phyloP scores from a whole-genome alignment of 2,797 vertebrate genomes.

The Cetoscarus ocellatus region DNA sequence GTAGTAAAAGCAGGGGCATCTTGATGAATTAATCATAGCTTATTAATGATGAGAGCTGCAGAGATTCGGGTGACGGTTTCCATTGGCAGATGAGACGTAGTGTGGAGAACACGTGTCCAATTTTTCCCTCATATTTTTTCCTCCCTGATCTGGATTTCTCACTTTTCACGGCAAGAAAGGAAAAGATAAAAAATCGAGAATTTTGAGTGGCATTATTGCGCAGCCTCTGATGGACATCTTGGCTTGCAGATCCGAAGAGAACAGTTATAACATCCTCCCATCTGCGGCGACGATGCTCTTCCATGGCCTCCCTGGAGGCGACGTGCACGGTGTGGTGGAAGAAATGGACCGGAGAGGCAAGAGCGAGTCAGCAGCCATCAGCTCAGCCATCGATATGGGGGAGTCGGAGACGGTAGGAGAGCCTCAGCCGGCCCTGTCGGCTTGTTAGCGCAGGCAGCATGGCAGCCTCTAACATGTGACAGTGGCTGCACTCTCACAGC shows the following conservation, averaged over 20 bases:
- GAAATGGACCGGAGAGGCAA: constrained; percentile 97
- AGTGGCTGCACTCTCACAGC: constrained; percentile 13
- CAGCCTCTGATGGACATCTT: constrained; percentile 88
- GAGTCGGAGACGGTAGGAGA: constrained; percentile 96
- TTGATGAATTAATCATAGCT: constrained; percentile 69
- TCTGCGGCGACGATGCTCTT: constrained; percentile 95
- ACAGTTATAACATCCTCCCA: constrained; percentile 86
- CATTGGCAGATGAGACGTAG: constrained; percentile 81
- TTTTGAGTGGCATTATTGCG: constrained; percentile 77
- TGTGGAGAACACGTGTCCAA: constrained; percentile 81
- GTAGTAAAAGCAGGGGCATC: constrained; percentile 32
- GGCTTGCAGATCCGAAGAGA: constrained; percentile 86
- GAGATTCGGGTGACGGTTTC: constrained; percentile 73
- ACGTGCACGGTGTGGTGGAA: constrained; percentile 98
- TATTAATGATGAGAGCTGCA: constrained; percentile 74
- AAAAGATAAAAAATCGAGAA: constrained; percentile 30
- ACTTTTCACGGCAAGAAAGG: constrained; percentile 71
- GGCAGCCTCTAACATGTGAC: constrained; percentile 57
- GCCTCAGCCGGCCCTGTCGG: constrained; percentile 26
- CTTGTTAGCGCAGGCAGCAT: constrained; percentile 43
- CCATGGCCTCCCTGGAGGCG: constrained; percentile 96
- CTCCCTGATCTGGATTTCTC: constrained; percentile 74
- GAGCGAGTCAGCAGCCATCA: constrained; percentile 95
- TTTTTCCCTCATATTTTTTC: constrained; percentile 71
- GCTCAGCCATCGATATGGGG: constrained; percentile 98